Base-by-base conservation (phyloP, 2,113 vertebrate species). In the Xerus inauris region DNA sequence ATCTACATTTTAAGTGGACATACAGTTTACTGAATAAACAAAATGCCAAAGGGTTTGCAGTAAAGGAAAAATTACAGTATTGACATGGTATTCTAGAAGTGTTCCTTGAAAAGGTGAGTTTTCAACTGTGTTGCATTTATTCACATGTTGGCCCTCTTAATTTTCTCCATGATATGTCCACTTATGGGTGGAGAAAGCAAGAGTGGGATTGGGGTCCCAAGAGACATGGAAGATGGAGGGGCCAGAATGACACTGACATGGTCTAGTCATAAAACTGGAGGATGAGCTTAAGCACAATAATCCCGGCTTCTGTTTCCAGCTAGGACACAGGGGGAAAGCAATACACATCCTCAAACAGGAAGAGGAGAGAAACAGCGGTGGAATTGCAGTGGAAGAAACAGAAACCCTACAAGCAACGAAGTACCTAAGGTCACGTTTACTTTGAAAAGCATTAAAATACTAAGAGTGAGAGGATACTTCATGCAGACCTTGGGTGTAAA, bases 401-500 rank as follows among this genome's bases (percentile, higher is more conserved):
- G 2, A 96, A 82, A 89, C 49, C 9, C 49, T 26, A 3, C 47
- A 64, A 93, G 59, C 71, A 77, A 71, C 26, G 0, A n/a, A 57
- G 89, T 24, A 72, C 38, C 73, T 82, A 89, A 96, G 83, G 65
- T 77, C 87, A 69, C 47, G 13, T 91, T 75, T 76, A 89, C 49
- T 40, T 86, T 69, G 59, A 85, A 94, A 95, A 92, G 62, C 28
- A 64, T 35, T 69, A 54, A 86, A 96, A 77, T 40, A 65, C 6
- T 10, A 57, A 35, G 38, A 94, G 45, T 47, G 49, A 79, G 47
- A 24, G 19, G 72, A 72, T 51, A 89, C 38, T 87, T 94, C 47
- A 9, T 40, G 57, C 1, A 8, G 71, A 84, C 94, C 59, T 62
- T 87, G 89, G 80, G 94, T 93, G 35, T 77, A 96, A 93, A 93